These are phyloP conservation scores for Gymnodraco acuticeps DNA, from an alignment of 2,797 vertebrate species.

Conservation along the genomic window DNA sequence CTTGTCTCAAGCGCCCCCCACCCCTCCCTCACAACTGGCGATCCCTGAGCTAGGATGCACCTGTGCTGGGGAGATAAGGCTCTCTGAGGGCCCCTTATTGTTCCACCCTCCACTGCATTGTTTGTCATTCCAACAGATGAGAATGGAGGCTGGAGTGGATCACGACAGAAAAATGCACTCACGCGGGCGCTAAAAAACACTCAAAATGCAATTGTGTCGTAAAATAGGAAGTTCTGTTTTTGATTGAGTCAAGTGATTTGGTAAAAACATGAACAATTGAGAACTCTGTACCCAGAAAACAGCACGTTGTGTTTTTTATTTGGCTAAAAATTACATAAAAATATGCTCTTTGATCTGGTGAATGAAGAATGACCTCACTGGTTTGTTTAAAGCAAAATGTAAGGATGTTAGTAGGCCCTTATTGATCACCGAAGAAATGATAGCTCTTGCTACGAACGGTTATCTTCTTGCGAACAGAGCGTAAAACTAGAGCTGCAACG, in stretches of 20 bases:
- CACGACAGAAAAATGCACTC: conserved; percentile 69
- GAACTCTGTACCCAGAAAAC: conserved; percentile 11
- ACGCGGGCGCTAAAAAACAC: conserved; percentile 20
- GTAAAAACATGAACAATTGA: background rate
- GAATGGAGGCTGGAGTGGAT: conserved; percentile 72
- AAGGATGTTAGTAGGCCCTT: background rate
- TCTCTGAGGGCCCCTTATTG: conserved; percentile 84
- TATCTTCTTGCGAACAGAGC: background rate
- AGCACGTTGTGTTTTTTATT: conserved; percentile 11
- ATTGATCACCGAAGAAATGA: conserved; percentile 44
- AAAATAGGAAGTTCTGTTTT: conserved; percentile 31
- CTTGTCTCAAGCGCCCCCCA: conserved; percentile 52
- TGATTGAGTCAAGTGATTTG: conserved; percentile 9
- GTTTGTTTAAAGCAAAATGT: background rate
- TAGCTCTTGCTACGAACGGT: conserved; percentile 1
- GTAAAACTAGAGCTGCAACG: background rate
- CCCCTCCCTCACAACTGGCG: conserved; percentile 65
- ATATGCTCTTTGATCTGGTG: conserved; percentile 29
- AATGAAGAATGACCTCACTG: conserved; percentile 17
- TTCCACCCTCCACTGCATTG: conserved; percentile 83
- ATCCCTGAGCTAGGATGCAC: conserved; percentile 87
- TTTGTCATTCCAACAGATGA: conserved; percentile 87
- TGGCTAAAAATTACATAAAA: conserved; percentile 9
- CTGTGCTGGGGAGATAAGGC: conserved; percentile 89
- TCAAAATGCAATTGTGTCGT: conserved; percentile 34